Conservation (phyloP, 2,797 vertebrate species). For the Uromys caudimaculatus region DNA sequence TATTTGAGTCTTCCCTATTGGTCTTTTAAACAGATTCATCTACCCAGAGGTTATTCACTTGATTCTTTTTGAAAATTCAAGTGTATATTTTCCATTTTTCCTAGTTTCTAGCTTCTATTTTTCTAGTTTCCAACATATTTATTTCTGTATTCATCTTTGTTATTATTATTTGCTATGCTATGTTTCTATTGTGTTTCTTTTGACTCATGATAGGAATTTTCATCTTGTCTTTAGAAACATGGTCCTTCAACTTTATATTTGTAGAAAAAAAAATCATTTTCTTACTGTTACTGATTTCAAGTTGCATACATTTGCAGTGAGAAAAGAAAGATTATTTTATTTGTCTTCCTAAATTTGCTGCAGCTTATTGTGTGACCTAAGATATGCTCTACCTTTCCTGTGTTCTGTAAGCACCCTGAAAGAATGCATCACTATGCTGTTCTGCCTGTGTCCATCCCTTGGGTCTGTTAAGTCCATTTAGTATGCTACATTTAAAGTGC, state of each 20-base stretch:
- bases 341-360: background rate
- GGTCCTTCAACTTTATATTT: background rate
- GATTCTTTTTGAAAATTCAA: background rate
- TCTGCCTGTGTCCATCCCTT: background rate
- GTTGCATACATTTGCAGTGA: background rate
- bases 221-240: background rate
- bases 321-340: background rate
- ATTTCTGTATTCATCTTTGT: background rate
- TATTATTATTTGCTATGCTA: background rate
- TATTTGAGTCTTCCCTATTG: background rate
- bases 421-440: background rate
- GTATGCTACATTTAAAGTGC: background rate
- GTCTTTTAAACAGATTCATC: background rate
- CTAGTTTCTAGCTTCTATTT: background rate
- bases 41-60: background rate
- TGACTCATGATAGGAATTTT: background rate
- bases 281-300: background rate
- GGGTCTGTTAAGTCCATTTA: background rate
- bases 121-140: background rate
- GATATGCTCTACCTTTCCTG: background rate
- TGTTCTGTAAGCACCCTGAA: background rate
- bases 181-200: background rate
- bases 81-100: background rate
- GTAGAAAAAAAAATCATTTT: background rate
- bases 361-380: background rate